Evolutionary conservation across 2,888 invertebrate genomes (phyloP), one percentile per base, ranked within the genome.

Genomic region (Priocnemis perturbator): DNA sequence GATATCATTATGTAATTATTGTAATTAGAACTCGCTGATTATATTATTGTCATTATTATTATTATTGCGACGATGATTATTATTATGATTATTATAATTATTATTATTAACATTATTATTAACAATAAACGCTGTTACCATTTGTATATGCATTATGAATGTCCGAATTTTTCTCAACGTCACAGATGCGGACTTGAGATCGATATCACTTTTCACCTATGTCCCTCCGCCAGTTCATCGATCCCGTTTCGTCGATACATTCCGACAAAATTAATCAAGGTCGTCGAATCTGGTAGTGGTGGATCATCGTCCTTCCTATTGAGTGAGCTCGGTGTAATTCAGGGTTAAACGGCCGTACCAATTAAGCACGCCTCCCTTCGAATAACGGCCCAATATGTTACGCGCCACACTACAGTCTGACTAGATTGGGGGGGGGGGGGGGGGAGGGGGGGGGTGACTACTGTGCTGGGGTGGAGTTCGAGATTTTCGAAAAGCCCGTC

Each of bases 111-210:
- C 76, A 81, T 83, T 82, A 83, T 81, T 86, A 88, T 86, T 84
- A 87, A 82, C 75, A 88, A 88, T 88, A 89, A 88, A 89, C 79
- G 87, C 89, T 89, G 89, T 89, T 89, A 89, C 87, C 79, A 88
- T 89, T 88, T 89, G 86, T 89, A 87, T 77, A 74, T 15, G 60
- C 26, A 45, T 44, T 15, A 15, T 14, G 4, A 1, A 37, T 37
- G 37, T 37, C 37, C 1, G 11, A 3, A 37, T 23, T 45, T 45
- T 7, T 17, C 58, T 21, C 44, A 37, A 37, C 37, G 37, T 37
- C 37, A 11, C 37, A 37, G 3, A 37, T 11, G 37, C 37, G 7
- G 37, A 37, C 37, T 37, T 37, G 37, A 37, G 37, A 37, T 37
- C 37, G 3, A 26, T 26, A 26, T 26, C 37, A 37, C 37, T 3